Evolutionary conservation across 2,888 invertebrate species (phyloP), one percentile per base, ranked within the genome.

Genomic region (Hydrotaea cyrtoneurina): DNA sequence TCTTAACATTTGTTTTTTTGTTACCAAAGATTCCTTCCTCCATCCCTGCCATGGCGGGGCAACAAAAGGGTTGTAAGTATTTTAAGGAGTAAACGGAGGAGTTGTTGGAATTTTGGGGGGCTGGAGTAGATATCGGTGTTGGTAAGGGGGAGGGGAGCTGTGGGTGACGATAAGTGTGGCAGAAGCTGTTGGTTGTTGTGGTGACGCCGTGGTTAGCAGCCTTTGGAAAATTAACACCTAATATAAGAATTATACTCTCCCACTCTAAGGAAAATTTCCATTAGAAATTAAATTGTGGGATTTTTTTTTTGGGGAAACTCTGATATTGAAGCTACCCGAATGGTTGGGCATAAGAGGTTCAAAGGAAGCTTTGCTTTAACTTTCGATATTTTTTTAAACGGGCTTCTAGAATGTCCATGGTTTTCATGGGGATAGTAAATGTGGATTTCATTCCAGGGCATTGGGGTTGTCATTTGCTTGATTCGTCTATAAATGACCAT

Each of bases 221-320:
- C 66, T 77, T 80, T 81, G 23, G 74, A 75, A 85, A 85, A 85
- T 85, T 85, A 85, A 85, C 85, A 85, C 85, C 85, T 82, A 82
- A 82, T 85, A 80, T 71, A 64, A 5, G 62, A 78, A 21, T 62
- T 57, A 74, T 46, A 15, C 50, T 36, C 69, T 53, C n/a, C 36
- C 0, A 11, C 31, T 31, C 3, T 31, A 31, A 31, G 31, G 31
- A 31, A 31, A 46, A 55, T 50, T 50, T 50, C 55, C 17, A 5
- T n/a, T 0, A 4, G 55, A 11, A 57, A 21, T 21, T 21, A 11
- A 57, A 57, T 19, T 57, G 21, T 21, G 21, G 19, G 21, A 2
- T 50, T 50, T 50, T 50, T n/a, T n/a, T n/a, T n/a, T n/a, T n/a
- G n/a, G n/a, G n/a, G 8, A 5, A 50, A 15, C 7, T n/a, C 7